Evolutionary conservation across 2,113 vertebrate genomes (phyloP), one percentile per base, ranked within the genome.

Genomic region (Notarius quadriscutis): DNA sequence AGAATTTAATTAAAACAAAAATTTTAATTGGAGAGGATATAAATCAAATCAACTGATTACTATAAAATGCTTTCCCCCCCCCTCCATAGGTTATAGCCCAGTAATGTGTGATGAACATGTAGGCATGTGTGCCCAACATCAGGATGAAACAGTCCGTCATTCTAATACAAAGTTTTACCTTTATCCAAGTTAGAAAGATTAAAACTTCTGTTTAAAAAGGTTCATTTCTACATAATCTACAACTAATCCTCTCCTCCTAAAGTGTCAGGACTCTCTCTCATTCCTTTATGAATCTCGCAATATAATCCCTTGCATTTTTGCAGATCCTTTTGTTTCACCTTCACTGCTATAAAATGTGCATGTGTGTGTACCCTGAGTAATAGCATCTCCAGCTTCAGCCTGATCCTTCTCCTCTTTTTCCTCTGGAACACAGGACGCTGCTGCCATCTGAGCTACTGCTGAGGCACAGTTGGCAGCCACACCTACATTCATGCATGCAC

Each of bases 391-490:
- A 9, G 92, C 94, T 53, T 99, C 97, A 10, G 91, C 95, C 83
- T 15, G 85, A 90, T 99, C 98, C 91, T 92, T 97, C 75, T 98
- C 97, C 4, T 99, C 98, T 90, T 96, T 97, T 83, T 99, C 98
- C 87, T 99, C 97, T 92, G 97, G 97, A 75, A 99, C 97, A 89
- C 98, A 99, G n/a, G 98, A 99, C 1, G 98, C 98, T 60, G 97
- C 98, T 10, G 98, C 97, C 98, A 99, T 99, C 93, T 99, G 98
- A 48, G 98, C 98, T 87, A 99, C 95, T 77, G 98, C 98, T 10
- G 98, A 99, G 1, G 97, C 98, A 41, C 98, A 99, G 91, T 99
- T 98, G 72, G 97, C 97, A 57, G 98, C 98, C 78, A 99, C 97
- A 81, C 98, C 98, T 99, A 72, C 30, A 53, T 34, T 81, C 41